Conservation (phyloP, 2,113 vertebrate species). For the Danionella cerebrum region DNA sequence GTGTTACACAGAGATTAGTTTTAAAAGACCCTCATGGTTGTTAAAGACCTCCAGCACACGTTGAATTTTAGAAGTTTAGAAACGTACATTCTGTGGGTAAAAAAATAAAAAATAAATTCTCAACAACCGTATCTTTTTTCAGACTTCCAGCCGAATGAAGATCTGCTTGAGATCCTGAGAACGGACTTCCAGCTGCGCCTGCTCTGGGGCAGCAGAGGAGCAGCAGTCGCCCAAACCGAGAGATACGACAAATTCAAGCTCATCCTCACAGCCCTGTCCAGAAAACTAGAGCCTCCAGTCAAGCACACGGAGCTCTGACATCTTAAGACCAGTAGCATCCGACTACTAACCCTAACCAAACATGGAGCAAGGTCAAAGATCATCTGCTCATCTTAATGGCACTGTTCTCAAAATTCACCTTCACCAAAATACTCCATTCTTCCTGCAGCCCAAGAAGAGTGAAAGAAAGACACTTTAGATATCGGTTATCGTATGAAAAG, state of each 20-base stretch:
- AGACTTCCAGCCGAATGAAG: constrained; percentile 82
- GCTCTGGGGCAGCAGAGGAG: constrained; percentile 94
- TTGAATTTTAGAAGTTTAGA: too few species aligned
- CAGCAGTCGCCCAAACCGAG: constrained; percentile 83
- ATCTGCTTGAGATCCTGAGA: constrained; percentile 85
- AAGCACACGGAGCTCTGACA: constrained; percentile 74
- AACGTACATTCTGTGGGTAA: too few species aligned
- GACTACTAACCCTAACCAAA: too few species aligned
- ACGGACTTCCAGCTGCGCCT: constrained; percentile 95
- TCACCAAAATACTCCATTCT: too few species aligned
- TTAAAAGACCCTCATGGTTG: too few species aligned
- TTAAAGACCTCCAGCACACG: too few species aligned
- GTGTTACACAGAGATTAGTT: too few species aligned
- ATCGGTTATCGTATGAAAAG: too few species aligned
- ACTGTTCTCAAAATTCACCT: too few species aligned
- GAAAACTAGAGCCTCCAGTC: constrained; percentile 82
- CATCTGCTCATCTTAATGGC: neutral
- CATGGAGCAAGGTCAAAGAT: neutral
- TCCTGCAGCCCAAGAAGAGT: too few species aligned
- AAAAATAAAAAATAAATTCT: neutral
- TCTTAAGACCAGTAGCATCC: too few species aligned
- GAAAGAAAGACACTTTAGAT: too few species aligned
- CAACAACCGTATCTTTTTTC: neutral
- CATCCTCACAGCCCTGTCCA: constrained; percentile 89
- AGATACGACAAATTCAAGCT: constrained; percentile 89